Percentiles rank a stretch among this genome's conserved stretches.
These are phyloP conservation scores for Diuraphis noxia DNA, from an alignment of 1,140 invertebrate species.

Conservation along the genomic window DNA sequence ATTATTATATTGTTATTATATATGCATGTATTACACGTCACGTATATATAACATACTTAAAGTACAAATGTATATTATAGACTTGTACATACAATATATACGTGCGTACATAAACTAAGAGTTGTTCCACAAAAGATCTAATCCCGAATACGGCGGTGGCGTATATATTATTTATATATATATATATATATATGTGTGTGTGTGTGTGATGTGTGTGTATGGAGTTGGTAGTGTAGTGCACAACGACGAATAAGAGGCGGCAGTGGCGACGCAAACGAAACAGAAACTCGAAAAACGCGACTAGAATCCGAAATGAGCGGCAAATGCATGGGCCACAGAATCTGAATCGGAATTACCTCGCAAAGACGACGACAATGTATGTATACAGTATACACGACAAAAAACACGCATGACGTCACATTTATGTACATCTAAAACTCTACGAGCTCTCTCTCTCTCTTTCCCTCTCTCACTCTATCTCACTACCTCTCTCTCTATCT, in stretches of 20 bases:
- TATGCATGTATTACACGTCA: background rate
- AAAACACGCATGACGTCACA: slow-evolving; percentile 27
- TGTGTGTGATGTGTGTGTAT: no score
- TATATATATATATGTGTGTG: background rate
- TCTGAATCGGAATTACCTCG: slow-evolving; percentile 34
- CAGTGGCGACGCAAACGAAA: slow-evolving; percentile 25
- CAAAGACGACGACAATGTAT: background rate
- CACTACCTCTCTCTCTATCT: background rate
- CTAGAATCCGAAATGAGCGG: slow-evolving; percentile 48
- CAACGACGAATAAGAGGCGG: background rate
- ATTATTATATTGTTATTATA: background rate
- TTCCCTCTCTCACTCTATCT: background rate
- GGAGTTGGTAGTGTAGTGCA: no score
- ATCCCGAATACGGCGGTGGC: background rate
- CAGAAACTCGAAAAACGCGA: slow-evolving; percentile 52
- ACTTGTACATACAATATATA: background rate
- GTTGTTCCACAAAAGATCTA: slow-evolving; percentile 10
- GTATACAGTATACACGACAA: background rate
- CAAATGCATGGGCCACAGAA: slow-evolving; percentile 21
- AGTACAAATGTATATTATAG: background rate
- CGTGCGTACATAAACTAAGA: background rate
- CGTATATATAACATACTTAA: no score
- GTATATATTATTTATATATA: background rate
- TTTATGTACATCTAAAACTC: background rate
- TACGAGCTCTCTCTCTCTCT: background rate